Conservation (phyloP, 2,797 vertebrate genomes). For the Knipowitschia caucasica region DNA sequence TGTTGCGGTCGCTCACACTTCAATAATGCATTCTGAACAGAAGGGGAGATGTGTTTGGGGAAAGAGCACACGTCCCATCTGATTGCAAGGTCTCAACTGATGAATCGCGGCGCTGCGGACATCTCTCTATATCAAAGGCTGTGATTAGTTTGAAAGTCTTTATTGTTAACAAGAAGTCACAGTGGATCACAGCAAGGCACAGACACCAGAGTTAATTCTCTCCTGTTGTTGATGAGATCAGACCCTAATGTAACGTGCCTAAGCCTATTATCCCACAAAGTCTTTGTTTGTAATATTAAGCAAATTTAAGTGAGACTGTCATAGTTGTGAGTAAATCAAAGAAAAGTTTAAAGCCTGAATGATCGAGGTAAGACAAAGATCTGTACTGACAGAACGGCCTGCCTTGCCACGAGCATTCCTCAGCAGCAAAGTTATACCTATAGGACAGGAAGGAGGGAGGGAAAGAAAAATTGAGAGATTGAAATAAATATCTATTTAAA, state of each 20-base stretch:
- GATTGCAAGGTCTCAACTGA: constrained; percentile 64
- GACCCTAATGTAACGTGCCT: constrained; percentile 25
- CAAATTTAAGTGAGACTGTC: constrained; percentile 2
- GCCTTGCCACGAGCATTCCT: constrained; percentile 51
- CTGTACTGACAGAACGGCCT: constrained; percentile 58
- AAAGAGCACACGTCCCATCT: constrained; percentile 58
- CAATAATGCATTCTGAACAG: constrained; percentile 67
- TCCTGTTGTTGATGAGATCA: constrained; percentile 34
- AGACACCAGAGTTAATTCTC: constrained; percentile 43
- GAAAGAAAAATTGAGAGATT: constrained; percentile 65
- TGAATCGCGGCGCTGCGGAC: constrained; percentile 53
- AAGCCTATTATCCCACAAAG: constrained; percentile 17
- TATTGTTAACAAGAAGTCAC: constrained; percentile 51
- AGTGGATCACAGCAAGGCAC: constrained; percentile 33
- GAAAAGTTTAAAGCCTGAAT: constrained; percentile 13
- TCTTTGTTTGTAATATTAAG: constrained; percentile 14
- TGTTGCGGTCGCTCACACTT: constrained; percentile 63
- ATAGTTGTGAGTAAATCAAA: constrained; percentile 6
- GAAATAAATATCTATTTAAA: constrained; percentile 80
- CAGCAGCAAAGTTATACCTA: constrained; percentile 57
- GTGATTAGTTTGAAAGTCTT: constrained; percentile 62
- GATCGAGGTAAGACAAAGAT: constrained; percentile 37
- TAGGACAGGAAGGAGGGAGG: constrained; percentile 37
- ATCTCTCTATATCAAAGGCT: constrained; percentile 55
- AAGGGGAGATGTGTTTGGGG: constrained; percentile 33